Evolutionary conservation across 2,113 vertebrate species (phyloP), one percentile per base, ranked within the genome.

Genomic region (Megaceryle maxima): DNA sequence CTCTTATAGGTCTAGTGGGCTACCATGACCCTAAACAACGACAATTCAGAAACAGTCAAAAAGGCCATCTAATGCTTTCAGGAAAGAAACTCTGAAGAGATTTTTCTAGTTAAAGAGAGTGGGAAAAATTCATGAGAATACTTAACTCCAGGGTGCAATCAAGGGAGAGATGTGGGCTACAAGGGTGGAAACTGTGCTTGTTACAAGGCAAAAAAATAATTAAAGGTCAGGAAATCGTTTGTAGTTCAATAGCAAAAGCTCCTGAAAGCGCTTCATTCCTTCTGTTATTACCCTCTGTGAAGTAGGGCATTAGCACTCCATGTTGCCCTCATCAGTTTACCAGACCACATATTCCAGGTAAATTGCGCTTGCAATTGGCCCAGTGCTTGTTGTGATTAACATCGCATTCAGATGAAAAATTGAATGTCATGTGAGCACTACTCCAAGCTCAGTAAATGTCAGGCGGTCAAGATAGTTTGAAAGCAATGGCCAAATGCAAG

Each of bases 291-390:
- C 82, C 60, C 62, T 93, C 62, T 72, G 73, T 91, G 83, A 91
- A 84, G 72, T 5, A 93, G 72, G 92, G 66, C 90, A 87, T 92
- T 96, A 96, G 70, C 78, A 56, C 84, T 92, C 79, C n/a, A 50
- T 83, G 81, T 87, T 95, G 90, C 84, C 82, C 92, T 97, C 57
- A 97, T 97, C 96, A 95, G 79, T 96, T 97, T 95, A 94, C 83
- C 83, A 83, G 95, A 73, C 77, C 64, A 78, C 80, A 81, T 64
- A 77, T 78, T 91, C 66, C 73, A 84, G 78, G 81, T 81, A 90
- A 96, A 91, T 76, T 48, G 53, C 76, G 37, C 79, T 91, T 87
- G 80, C 92, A 92, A 26, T 92, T 94, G 93, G 75, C 76, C 74
- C 2, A 2, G 46, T 77, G 75, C 80, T 94, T 87, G 44, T 83